These are phyloP conservation scores for Stylophora pistillata DNA, from an alignment of 64 coral and sea anemone genomes.

Conservation along the genomic window DNA sequence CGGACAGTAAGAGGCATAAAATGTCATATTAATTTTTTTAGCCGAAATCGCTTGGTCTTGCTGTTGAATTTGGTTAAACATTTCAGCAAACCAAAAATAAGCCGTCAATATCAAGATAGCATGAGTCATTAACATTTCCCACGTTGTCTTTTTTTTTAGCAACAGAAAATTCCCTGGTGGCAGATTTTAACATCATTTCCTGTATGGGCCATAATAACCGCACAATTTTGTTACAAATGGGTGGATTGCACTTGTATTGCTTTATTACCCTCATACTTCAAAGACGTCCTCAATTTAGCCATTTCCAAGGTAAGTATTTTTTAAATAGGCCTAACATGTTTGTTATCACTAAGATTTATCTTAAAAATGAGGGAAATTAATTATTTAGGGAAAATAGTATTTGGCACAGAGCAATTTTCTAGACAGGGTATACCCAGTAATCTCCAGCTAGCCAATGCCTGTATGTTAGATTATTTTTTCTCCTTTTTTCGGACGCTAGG, in stretches of 20 bases:
- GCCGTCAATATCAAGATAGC: not conserved
- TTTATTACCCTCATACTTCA: conserved; percentile 74
- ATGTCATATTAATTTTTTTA: not conserved
- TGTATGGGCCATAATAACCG: conserved; percentile 81
- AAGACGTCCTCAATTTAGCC: conserved; percentile 74
- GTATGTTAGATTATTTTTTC: no score
- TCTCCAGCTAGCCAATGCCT: no score
- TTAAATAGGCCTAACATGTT: no score
- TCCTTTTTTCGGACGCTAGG: no score
- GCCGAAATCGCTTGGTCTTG: not conserved
- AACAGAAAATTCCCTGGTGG: conserved; percentile 53
- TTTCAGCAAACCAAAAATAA: not conserved
- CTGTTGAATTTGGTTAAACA: not conserved
- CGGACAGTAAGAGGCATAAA: not conserved
- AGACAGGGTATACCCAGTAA: no score
- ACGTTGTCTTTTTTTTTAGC: not conserved
- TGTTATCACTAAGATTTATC: no score
- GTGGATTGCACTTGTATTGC: conserved; percentile 82
- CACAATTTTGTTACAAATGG: conserved; percentile 90
- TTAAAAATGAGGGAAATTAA: no score
- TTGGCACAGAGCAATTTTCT: no score
- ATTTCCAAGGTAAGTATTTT: conserved; percentile 50
- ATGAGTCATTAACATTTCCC: not conserved
- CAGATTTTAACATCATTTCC: conserved; percentile 61
- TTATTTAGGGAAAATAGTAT: no score